These are phyloP conservation scores for Labia minor DNA, from an alignment of 2,888 invertebrate species.

Conservation along the genomic window DNA sequence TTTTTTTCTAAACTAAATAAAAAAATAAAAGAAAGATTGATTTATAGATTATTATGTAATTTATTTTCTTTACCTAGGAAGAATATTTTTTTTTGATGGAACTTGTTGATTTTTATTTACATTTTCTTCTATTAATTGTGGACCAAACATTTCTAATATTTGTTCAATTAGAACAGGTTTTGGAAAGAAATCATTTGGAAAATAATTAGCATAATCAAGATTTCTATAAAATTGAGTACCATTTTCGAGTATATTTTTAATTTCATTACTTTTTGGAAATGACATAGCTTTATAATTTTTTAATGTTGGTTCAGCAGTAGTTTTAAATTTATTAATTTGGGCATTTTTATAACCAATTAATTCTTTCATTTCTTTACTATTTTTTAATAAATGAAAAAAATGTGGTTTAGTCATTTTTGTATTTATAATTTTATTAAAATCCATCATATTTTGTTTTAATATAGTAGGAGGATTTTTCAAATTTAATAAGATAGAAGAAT, in stretches of 20 bases:
- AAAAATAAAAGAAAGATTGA: no score
- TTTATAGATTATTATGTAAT: no score
- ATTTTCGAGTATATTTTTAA: neutral
- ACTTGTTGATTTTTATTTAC: no score
- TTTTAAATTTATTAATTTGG: neutral
- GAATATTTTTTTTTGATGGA: no score
- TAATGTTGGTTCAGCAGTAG: neutral
- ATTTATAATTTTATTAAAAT: neutral
- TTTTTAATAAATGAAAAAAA: neutral
- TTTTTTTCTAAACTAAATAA: conserved; percentile 18
- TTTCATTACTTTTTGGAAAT: neutral
- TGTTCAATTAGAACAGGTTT: no score
- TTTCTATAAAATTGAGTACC: neutral
- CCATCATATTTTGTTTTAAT: neutral
- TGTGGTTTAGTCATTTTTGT: neutral
- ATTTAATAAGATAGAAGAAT: no score
- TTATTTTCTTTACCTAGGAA: no score
- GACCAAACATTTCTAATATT: no score
- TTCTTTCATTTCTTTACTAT: neutral
- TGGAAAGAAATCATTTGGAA: neutral
- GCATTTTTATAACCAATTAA: neutral
- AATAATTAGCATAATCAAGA: neutral
- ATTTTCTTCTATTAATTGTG: no score
- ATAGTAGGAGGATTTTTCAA: neutral
- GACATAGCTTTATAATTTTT: neutral